Conservation (phyloP, 2,888 invertebrate genomes). For the Pedicia rivosa region DNA sequence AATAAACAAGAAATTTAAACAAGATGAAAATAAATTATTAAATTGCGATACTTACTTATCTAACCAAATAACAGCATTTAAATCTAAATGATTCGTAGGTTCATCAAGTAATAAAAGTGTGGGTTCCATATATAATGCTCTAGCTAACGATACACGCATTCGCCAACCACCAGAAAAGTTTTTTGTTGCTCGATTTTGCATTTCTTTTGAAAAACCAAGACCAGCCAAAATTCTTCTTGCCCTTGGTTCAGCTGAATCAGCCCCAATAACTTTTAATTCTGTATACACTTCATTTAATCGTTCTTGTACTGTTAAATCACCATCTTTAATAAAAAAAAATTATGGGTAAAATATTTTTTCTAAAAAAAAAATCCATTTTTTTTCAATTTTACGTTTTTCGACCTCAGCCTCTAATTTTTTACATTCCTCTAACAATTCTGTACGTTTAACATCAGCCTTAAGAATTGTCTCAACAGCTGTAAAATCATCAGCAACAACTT, state of each 20-base stretch:
- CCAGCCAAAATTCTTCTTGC: constrained; percentile 94
- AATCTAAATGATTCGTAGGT: constrained; percentile 97
- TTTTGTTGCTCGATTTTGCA: constrained; percentile 83
- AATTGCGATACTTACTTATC: constrained; percentile 58
- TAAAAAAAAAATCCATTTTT: too few relatives aligned
- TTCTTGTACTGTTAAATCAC: constrained; percentile 56
- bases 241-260: constrained; percentile 94
- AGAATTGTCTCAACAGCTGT: constrained; percentile 88
- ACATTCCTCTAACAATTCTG: constrained; percentile 65
- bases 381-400: constrained; percentile 29
- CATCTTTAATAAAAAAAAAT: constrained; percentile 27
- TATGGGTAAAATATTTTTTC: background rate
- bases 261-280: constrained; percentile 89
- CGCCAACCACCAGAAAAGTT: constrained; percentile 94
- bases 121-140: constrained; percentile 93
- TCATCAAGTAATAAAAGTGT: constrained; percentile 95
- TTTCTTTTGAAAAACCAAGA: constrained; percentile 78
- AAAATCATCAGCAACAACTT: constrained; percentile 88
- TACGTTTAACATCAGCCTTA: constrained; percentile 82
- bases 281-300: constrained; percentile 82
- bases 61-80: constrained; percentile 99
- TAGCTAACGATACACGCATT: constrained; percentile 94
- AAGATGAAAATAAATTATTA: background rate
- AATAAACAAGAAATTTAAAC: too few relatives aligned
- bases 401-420: constrained; percentile 61